These are phyloP conservation scores for Perizoma affinitatum DNA, from an alignment of 2,888 invertebrate species.

Conservation along the genomic window DNA sequence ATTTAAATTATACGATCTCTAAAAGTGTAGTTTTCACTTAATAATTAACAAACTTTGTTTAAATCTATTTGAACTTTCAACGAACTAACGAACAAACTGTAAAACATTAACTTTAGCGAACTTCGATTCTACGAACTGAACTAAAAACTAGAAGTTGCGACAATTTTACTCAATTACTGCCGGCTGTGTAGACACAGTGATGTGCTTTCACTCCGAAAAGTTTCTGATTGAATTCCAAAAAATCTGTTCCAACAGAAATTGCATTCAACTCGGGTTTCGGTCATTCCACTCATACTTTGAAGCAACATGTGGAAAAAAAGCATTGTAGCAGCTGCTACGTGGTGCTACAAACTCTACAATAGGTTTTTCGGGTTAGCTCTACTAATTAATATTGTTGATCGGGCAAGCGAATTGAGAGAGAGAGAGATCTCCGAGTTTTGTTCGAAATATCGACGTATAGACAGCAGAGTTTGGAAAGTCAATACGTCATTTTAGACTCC, in stretches of 20 bases:
- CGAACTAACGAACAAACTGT: conserved; percentile 1
- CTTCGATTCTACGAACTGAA: conserved; percentile 15
- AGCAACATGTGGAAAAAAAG: too few species aligned
- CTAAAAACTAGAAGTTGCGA: conserved; percentile 31
- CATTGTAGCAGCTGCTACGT: too few species aligned
- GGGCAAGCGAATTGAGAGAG: too few species aligned
- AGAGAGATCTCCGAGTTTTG: too few species aligned
- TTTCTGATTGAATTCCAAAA: background rate
- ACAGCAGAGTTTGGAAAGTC: background rate
- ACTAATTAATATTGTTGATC: background rate
- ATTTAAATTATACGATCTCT: too few species aligned
- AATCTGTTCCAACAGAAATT: background rate
- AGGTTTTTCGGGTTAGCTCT: background rate
- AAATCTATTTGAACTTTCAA: too few species aligned
- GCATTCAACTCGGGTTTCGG: too few species aligned
- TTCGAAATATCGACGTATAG: background rate
- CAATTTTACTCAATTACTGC: conserved; percentile 26
- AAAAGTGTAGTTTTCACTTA: too few species aligned
- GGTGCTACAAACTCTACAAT: too few species aligned
- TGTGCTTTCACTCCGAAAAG: conserved; percentile 12
- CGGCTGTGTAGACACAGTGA: conserved; percentile 14
- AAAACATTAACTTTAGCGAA: conserved; percentile 10
- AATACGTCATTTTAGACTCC: too few species aligned
- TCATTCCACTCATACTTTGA: too few species aligned
- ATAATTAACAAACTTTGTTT: too few species aligned